Evolutionary conservation across 2,888 invertebrate genomes (phyloP).

Genomic region (Sarcophaga subvicina): DNA sequence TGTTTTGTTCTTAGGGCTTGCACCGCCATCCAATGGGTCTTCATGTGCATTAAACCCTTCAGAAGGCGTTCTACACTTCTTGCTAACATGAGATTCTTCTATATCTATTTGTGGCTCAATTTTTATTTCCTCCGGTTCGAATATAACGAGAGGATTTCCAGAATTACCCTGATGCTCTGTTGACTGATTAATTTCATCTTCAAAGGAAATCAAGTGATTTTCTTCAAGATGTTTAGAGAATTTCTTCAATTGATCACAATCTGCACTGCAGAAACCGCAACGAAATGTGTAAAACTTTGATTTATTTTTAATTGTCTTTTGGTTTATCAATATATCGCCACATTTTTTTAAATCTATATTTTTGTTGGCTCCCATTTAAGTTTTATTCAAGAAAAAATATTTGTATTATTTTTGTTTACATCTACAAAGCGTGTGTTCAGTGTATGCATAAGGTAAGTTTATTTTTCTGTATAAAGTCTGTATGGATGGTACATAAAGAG

Average conservation of each 20-base stretch:
- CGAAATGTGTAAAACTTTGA: constrained; percentile 39
- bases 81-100: not conserved
- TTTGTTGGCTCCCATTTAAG: constrained; percentile 42
- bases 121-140: constrained; percentile 15
- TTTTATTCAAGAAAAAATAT: not conserved
- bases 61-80: not conserved
- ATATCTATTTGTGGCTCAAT: constrained; percentile 31
- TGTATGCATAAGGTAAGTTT: not conserved
- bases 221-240: constrained; percentile 50
- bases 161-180: not conserved
- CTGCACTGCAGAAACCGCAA: constrained; percentile 29
- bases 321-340: constrained; percentile 40
- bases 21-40: not conserved
- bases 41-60: not conserved
- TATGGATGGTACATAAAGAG: not conserved
- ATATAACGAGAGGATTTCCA: not conserved
- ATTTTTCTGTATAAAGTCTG: not conserved
- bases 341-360: constrained; percentile 24
- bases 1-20: not conserved
- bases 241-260: constrained; percentile 51
- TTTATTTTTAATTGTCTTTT: constrained; percentile 33
- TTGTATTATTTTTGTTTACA: constrained; percentile 18
- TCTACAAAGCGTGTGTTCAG: constrained; percentile 5
- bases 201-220: constrained; percentile 25
- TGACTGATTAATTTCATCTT: not conserved